Conservation (phyloP, 2,113 vertebrate species). For the Platichthys flesus region DNA sequence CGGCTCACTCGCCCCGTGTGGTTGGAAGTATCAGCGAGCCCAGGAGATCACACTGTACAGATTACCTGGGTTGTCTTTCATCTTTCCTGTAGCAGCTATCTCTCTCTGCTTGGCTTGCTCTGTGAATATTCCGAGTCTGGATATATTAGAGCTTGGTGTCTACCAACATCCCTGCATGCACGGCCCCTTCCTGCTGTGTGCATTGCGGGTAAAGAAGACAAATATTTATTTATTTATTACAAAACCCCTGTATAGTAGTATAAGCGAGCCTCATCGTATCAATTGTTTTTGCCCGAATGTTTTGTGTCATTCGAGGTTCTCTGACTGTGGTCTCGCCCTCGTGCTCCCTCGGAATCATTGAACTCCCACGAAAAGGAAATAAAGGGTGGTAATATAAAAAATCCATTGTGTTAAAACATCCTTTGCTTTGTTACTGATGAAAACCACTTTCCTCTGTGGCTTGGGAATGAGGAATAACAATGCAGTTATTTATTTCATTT, state of each 20-base stretch:
- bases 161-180: slow-evolving; percentile 18
- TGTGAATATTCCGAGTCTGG: slow-evolving; percentile 56
- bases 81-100: slow-evolving; percentile 55
- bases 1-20: slow-evolving; percentile 56
- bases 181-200: slow-evolving; percentile 37
- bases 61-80: slow-evolving; percentile 67
- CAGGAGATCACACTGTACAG: slow-evolving; percentile 64
- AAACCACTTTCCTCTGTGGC: slow-evolving; percentile 59
- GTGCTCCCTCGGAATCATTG: slow-evolving; percentile 46
- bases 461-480: slow-evolving; percentile 54
- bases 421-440: slow-evolving; percentile 30
- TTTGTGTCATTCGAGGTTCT: slow-evolving; percentile 32
- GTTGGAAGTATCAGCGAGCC: slow-evolving; percentile 57
- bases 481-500: slow-evolving; percentile 23
- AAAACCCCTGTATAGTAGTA: slow-evolving; percentile 31
- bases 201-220: slow-evolving; percentile 34
- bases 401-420: slow-evolving; percentile 64
- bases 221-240: slow-evolving; percentile 24
- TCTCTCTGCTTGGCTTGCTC: slow-evolving; percentile 60
- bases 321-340: slow-evolving; percentile 7
- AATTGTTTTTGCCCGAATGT: slow-evolving; percentile 23
- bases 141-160: slow-evolving; percentile 46
- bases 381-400: slow-evolving; percentile 35
- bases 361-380: slow-evolving; percentile 52
- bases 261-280: slow-evolving; percentile 16